Evolutionary conservation across 2,888 invertebrate species (phyloP).

Genomic region (Philereme vetulata): DNA sequence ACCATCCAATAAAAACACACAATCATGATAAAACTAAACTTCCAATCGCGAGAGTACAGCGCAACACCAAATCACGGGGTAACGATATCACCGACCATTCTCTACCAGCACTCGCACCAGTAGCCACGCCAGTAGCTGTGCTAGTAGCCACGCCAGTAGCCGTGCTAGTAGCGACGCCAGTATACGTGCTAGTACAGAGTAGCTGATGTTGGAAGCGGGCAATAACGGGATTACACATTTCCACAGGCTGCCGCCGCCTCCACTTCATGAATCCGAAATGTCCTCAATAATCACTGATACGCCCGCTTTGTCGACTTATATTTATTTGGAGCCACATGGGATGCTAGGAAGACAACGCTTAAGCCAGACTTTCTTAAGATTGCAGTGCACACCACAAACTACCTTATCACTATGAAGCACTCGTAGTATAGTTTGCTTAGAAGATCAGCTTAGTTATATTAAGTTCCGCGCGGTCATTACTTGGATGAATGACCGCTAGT

Average conservation of each 20-base stretch:
- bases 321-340: slow-evolving; percentile 11
- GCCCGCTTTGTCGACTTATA: slow-evolving; percentile 17
- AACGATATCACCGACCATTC: slow-evolving; percentile 12
- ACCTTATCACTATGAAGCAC: not conserved
- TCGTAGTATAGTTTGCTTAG: not conserved
- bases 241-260: slow-evolving; percentile 34
- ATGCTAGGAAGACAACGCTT: not conserved
- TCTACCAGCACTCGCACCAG: slow-evolving; percentile 1
- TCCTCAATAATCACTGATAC: slow-evolving; percentile 26
- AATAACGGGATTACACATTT: slow-evolving; percentile 57
- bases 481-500: too few relatives aligned
- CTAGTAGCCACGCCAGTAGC: not conserved
- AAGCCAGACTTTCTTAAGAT: not conserved
- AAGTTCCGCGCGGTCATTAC: too few relatives aligned
- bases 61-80: slow-evolving; percentile 15
- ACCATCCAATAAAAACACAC: slow-evolving; percentile 15
- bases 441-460: too few relatives aligned
- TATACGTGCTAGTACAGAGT: too few relatives aligned
- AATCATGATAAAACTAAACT: slow-evolving; percentile 19
- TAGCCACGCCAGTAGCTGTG: slow-evolving; percentile 7
- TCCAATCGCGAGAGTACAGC: slow-evolving; percentile 17
- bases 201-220: slow-evolving; percentile 38
- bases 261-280: slow-evolving; percentile 33
- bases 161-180: slow-evolving; percentile 2
- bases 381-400: too few relatives aligned